Evolutionary conservation across 2,113 vertebrate species (phyloP).

Genomic region (Corythaeola cristata): DNA sequence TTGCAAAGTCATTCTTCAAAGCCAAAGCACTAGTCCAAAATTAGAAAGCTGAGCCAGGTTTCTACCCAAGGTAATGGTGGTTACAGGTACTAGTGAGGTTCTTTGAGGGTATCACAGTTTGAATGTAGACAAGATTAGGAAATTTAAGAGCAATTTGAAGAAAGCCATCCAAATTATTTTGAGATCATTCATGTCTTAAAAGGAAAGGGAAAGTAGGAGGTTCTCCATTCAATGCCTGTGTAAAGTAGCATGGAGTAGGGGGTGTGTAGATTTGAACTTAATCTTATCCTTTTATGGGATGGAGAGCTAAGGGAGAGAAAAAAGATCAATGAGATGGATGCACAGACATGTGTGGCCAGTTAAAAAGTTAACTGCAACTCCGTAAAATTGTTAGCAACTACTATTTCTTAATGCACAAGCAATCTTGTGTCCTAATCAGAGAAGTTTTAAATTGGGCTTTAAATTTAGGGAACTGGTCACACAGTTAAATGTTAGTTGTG

Average conservation of each 20-base stretch:
- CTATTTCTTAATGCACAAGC: background rate
- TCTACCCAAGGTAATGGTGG: background rate
- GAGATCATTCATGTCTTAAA: background rate
- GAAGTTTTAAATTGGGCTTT: background rate
- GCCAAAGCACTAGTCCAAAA: background rate
- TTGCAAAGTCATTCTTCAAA: background rate
- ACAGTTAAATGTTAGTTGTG: background rate
- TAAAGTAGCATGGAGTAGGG: background rate
- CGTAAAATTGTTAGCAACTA: background rate
- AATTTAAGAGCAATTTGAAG: background rate
- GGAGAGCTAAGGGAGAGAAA: background rate
- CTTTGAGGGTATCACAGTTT: background rate
- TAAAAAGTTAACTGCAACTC: background rate
- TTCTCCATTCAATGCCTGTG: background rate
- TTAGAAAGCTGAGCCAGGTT: background rate
- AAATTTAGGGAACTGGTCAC: background rate
- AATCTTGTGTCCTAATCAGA: background rate
- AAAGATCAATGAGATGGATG: background rate
- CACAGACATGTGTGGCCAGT: background rate
- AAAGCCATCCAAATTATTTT: background rate
- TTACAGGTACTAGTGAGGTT: background rate
- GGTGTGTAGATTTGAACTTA: background rate
- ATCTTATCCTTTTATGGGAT: background rate
- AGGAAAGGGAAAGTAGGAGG: background rate
- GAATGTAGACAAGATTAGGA: background rate